Evolutionary conservation across 2,888 invertebrate genomes (phyloP).

Genomic region (Drosophila stalkeri): DNA sequence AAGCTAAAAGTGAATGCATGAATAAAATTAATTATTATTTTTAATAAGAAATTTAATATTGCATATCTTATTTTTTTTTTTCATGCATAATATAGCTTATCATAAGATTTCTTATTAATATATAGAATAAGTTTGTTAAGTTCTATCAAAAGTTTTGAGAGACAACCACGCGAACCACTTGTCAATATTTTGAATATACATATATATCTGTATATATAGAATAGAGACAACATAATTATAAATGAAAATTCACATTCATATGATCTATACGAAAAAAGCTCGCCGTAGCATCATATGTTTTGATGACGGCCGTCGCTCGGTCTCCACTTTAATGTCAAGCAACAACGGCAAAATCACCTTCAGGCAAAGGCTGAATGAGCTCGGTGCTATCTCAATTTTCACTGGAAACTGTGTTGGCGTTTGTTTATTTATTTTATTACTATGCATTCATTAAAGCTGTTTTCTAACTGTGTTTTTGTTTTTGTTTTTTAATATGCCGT

Average conservation of each 20-base stretch:
- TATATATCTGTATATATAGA: slow-evolving; percentile 14
- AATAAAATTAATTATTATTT: background rate
- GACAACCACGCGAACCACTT: background rate
- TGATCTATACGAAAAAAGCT: slow-evolving; percentile 45
- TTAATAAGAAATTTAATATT: background rate
- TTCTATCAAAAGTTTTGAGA: slow-evolving; percentile 11
- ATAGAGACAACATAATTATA: slow-evolving; percentile 29
- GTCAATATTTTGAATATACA: slow-evolving; percentile 26
- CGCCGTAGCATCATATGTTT: slow-evolving; percentile 31
- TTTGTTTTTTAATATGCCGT: background rate
- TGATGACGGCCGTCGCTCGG: slow-evolving; percentile 38
- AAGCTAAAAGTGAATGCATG: background rate
- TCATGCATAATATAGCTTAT: background rate
- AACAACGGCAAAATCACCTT: slow-evolving; percentile 59
- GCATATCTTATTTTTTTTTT: background rate
- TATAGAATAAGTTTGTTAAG: background rate
- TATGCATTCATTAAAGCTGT: background rate
- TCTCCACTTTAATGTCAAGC: slow-evolving; percentile 44
- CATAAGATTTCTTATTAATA: background rate
- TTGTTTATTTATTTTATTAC: slow-evolving; percentile 21
- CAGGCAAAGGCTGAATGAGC: slow-evolving; percentile 49
- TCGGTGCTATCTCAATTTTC: slow-evolving; percentile 59
- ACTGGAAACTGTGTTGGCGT: slow-evolving; percentile 21
- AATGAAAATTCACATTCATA: slow-evolving; percentile 17
- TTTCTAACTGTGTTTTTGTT: background rate